Base-by-base conservation (phyloP, 2,888 invertebrate species). In the Diplazon laetatorius region DNA sequence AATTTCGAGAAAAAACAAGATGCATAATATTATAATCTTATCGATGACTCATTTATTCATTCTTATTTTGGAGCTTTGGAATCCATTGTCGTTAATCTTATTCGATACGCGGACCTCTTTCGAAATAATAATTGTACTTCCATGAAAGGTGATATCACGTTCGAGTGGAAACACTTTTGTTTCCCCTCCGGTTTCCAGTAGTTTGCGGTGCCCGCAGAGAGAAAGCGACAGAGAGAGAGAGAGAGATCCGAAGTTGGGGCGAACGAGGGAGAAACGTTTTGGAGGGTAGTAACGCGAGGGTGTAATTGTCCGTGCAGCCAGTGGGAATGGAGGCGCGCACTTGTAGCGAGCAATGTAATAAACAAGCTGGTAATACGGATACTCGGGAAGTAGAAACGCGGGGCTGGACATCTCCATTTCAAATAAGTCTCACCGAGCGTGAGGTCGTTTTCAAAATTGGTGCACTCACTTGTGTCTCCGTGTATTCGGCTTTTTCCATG, bases 381-480 rank as follows among this genome's bases (percentile, higher is more conserved):
- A 2, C 30, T 14, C 50, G 65, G 37, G 35, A 44, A 10, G 68
- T 55, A 78, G 78, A 78, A n/a, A n/a, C n/a, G n/a, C 68, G 35
- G 59, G 39, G 8, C 37, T 48, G 50, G 50, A 65, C 44, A 82
- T 82, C 71, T 80, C 59, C 68, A 79, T 82, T 82, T 82, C 63
- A 82, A 82, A 82, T 78, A 42, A 78, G 68, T 39, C 39, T 57
- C 50, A 55, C 25, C 52, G 12, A 59, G 57, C 65, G 66, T 46
- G 59, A 30, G 46, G 52, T 65, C 44, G 73, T 59, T 62, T 42
- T 16, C 73, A 35, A 39, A 73, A 73, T 57, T 73, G 55, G 30
- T 57, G 25, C 35, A 44, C 55, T 59, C 48, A 72, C 48, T 65
- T 73, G 57, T 65, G 20, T 57, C 44, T 30, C 6, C 30, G 6